These are phyloP conservation scores for Moxostoma hubbsi DNA, from an alignment of 2,797 vertebrate species.

Conservation along the genomic window DNA sequence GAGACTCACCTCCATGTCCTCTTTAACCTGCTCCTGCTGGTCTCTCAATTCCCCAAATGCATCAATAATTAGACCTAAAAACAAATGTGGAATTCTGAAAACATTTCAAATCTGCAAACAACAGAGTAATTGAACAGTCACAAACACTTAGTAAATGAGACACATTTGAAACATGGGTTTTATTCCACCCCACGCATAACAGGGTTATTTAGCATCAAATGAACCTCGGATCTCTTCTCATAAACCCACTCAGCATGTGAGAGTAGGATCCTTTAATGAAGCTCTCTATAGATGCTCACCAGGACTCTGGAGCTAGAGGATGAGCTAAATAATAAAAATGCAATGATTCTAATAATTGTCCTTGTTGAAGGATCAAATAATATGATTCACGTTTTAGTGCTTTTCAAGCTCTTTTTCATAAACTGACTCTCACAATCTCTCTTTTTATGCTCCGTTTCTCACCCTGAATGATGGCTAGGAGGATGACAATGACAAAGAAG, in stretches of 20 bases:
- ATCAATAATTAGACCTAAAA: slow-evolving; percentile 79
- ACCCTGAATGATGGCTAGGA: slow-evolving; percentile 83
- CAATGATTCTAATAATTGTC: neutral
- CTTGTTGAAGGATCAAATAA: neutral
- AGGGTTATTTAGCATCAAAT: neutral
- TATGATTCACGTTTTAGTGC: neutral
- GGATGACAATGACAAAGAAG: slow-evolving; percentile 82
- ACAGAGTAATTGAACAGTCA: slow-evolving; percentile 5
- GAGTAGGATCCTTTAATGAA: neutral
- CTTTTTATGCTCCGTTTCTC: slow-evolving; percentile 41
- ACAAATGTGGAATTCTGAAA: too few species aligned
- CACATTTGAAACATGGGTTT: slow-evolving; percentile 3
- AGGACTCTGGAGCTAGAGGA: slow-evolving; percentile 2
- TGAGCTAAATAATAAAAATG: neutral
- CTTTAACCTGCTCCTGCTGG: slow-evolving; percentile 81
- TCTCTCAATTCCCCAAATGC: slow-evolving; percentile 81
- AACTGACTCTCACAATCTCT: too few species aligned
- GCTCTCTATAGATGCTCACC: neutral
- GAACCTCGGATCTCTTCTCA: slow-evolving; percentile 16
- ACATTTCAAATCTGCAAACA: neutral
- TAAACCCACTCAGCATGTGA: slow-evolving; percentile 11
- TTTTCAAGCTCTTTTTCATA: neutral
- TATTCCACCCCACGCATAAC: neutral
- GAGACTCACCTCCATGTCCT: slow-evolving; percentile 78
- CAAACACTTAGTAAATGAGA: neutral